Evolutionary conservation across 2,888 invertebrate genomes (phyloP).

Genomic region (Eucera pruinosa): DNA sequence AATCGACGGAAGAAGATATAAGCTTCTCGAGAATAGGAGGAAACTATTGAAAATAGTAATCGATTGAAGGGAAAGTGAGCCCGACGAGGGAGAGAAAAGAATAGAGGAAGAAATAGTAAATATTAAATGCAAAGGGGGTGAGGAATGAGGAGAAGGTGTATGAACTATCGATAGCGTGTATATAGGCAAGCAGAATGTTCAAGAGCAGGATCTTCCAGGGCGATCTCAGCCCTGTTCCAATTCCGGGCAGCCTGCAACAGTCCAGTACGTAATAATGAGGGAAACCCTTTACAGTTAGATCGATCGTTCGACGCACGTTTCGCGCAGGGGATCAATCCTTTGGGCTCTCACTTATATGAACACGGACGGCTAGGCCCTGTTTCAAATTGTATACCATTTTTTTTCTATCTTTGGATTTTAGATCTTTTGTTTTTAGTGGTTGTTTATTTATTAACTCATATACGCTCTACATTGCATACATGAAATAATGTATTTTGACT

Average conservation of each 20-base stretch:
- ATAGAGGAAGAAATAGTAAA: neutral
- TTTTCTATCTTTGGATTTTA: neutral
- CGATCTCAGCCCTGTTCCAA: slow-evolving; percentile 77
- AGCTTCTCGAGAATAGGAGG: neutral
- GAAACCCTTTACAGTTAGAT: slow-evolving; percentile 52
- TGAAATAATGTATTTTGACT: too few relatives aligned
- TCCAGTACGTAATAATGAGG: slow-evolving; percentile 75
- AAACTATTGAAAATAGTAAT: neutral
- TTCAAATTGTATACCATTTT: neutral
- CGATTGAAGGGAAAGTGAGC: neutral
- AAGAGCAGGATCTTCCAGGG: slow-evolving; percentile 81
- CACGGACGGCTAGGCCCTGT: neutral
- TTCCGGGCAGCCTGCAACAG: slow-evolving; percentile 77
- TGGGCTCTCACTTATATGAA: slow-evolving; percentile 9
- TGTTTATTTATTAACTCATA: neutral
- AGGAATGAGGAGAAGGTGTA: slow-evolving; percentile 54
- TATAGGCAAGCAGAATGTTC: slow-evolving; percentile 75
- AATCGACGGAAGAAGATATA: slow-evolving; percentile 2
- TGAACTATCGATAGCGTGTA: slow-evolving; percentile 69
- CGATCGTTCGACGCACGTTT: slow-evolving; percentile 52
- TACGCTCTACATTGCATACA: too few relatives aligned
- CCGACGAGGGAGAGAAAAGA: too few relatives aligned
- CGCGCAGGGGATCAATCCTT: slow-evolving; percentile 56
- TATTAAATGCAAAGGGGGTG: neutral
- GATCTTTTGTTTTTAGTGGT: neutral